Evolutionary conservation across 2,888 invertebrate species (phyloP), one percentile per base, ranked within the genome.

Genomic region (Trachelus iudaicus): DNA sequence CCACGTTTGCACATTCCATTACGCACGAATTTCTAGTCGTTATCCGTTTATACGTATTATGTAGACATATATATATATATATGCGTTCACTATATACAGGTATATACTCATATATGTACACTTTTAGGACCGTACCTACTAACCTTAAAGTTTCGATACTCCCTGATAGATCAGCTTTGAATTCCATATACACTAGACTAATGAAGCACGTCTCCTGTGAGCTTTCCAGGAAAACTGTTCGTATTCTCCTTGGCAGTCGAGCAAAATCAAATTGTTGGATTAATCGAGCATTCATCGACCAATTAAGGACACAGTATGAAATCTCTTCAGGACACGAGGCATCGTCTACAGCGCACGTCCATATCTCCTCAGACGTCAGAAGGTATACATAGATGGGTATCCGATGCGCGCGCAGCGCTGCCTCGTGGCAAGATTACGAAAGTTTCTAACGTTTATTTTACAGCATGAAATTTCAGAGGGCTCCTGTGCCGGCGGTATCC

Each of bases 1-100:
- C 77, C 76, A 69, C 77, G 79, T 80, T 77, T 80, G 78, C 81
- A 79, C 78, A 75, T 77, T 35, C 40, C 76, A 69, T 75, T 56
- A 56, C 40, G 40, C 40, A 56, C 23, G 40, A 56, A 56, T 56
- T 56, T 56, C 40, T 23, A 56, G 40, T 56, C 40, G 40, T 56
- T 56, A 56, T 56, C 40, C 40, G 40, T 56, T 56, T 56, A 56
- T 23, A 23, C 40, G 40, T 15, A 40, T 40, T 40, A 40, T 23
- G 15, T 23, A 40, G 40, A 40, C 40, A 23, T 40, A 15, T 23
- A 40, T 40, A 40, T 23, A 23, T 15, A 1, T 4, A 15, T n/a
- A n/a, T n/a, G n/a, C n/a, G n/a, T 15, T 1, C 40, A 23, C 13
- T 56, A 56, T 56, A 23, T 23, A 6, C 40, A 40, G 15, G 4